phyloP scores from a whole-genome alignment of 2,888 invertebrate species.

The Anoncus sp. region DNA sequence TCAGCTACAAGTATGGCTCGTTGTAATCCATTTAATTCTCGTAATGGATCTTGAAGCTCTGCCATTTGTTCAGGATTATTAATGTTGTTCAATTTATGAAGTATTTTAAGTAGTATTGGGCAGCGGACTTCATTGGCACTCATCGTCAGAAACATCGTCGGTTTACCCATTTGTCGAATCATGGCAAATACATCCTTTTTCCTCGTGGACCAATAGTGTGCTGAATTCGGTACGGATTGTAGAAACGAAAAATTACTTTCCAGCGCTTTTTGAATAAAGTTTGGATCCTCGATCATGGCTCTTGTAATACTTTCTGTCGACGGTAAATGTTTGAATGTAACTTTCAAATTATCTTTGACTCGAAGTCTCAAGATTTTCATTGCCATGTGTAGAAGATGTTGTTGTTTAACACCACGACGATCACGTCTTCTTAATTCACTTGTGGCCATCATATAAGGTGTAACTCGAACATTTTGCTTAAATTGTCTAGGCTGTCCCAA shows the following conservation, averaged over 20 bases:
- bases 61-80: neutral
- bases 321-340: slow-evolving; percentile 28
- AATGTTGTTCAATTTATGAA: slow-evolving; percentile 74
- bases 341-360: slow-evolving; percentile 39
- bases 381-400: slow-evolving; percentile 74
- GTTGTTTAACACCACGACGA: slow-evolving; percentile 78
- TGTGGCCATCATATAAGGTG: slow-evolving; percentile 78
- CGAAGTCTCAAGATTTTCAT: slow-evolving; percentile 79
- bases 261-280: neutral
- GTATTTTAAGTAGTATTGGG: slow-evolving; percentile 74
- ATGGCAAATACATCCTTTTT: slow-evolving; percentile 63
- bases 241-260: neutral
- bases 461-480: slow-evolving; percentile 71
- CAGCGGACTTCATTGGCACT: slow-evolving; percentile 81
- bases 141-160: slow-evolving; percentile 79
- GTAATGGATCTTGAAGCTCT: neutral
- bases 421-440: slow-evolving; percentile 80
- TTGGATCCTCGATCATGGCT: neutral
- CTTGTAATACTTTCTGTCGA: neutral
- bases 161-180: slow-evolving; percentile 79
- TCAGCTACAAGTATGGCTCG: slow-evolving; percentile 69
- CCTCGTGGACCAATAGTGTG: slow-evolving; percentile 46
- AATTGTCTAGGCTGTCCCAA: slow-evolving; percentile 76
- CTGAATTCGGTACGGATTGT: slow-evolving; percentile 36
- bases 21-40: slow-evolving; percentile 2